These are phyloP conservation scores for Acanthosepion lycidas DNA, from an alignment of 2,888 invertebrate species.

Conservation along the genomic window DNA sequence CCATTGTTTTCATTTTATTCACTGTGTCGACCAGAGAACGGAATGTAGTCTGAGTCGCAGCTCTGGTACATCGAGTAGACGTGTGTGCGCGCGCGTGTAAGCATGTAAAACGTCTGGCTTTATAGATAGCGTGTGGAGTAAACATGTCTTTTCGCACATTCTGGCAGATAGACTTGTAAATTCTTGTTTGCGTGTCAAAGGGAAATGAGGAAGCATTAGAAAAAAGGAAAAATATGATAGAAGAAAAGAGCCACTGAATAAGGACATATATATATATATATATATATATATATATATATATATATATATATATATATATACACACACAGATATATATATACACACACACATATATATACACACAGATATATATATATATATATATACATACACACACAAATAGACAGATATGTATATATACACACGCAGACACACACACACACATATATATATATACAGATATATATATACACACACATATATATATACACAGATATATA, in stretches of 20 bases:
- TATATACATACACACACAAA: too few relatives aligned
- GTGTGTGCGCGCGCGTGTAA: neutral
- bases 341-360: too few relatives aligned
- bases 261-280: neutral
- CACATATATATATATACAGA: too few relatives aligned
- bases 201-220: neutral
- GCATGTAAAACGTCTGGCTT: neutral
- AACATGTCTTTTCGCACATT: neutral
- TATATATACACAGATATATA: too few relatives aligned
- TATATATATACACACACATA: too few relatives aligned
- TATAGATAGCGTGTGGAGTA: neutral
- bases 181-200: neutral
- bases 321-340: neutral
- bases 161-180: neutral
- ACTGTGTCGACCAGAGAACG: neutral
- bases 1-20: neutral
- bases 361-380: too few relatives aligned
- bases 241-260: neutral
- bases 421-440: too few relatives aligned
- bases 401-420: too few relatives aligned
- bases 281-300: neutral
- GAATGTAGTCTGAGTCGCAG: neutral
- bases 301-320: neutral
- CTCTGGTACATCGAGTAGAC: neutral
- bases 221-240: neutral